Conservation (phyloP, 1,140 invertebrate species). For the Scaptomyza pallida region DNA sequence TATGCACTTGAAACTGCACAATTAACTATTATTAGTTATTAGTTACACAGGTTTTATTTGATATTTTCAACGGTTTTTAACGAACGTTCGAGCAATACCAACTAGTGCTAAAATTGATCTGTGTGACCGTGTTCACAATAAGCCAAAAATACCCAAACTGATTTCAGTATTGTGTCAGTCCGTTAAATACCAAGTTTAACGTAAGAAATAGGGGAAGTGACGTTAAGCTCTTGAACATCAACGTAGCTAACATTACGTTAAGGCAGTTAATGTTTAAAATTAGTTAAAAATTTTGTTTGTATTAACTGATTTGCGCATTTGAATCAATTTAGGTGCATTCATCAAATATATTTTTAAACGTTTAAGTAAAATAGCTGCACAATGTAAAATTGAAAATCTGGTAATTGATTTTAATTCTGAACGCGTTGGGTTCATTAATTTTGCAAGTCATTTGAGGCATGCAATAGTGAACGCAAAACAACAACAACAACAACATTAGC, state of each 20-base stretch:
- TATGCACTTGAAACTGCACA: slow-evolving; percentile 54
- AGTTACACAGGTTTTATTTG: slow-evolving; percentile 45
- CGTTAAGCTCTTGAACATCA: not conserved
- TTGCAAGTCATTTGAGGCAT: slow-evolving; percentile 55
- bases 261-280: not conserved
- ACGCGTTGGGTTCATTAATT: slow-evolving; percentile 47
- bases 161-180: not conserved
- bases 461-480: slow-evolving; percentile 41
- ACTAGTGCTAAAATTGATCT: slow-evolving; percentile 55
- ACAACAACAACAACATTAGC: slow-evolving; percentile 25
- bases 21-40: slow-evolving; percentile 39
- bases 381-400: slow-evolving; percentile 1
- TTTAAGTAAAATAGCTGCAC: not conserved
- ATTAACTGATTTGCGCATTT: too few species aligned
- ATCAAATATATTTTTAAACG: not conserved
- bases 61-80: slow-evolving; percentile 76
- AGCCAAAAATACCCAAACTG: not conserved
- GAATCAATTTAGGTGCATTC: too few species aligned
- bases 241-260: not conserved
- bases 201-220: not conserved
- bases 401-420: slow-evolving; percentile 65
- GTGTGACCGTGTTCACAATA: slow-evolving; percentile 23
- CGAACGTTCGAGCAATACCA: slow-evolving; percentile 72
- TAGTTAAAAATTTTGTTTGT: not conserved
- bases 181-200: slow-evolving; percentile 7